Base-by-base conservation (phyloP, 2,797 vertebrate genomes). In the Sciurus carolinensis region DNA sequence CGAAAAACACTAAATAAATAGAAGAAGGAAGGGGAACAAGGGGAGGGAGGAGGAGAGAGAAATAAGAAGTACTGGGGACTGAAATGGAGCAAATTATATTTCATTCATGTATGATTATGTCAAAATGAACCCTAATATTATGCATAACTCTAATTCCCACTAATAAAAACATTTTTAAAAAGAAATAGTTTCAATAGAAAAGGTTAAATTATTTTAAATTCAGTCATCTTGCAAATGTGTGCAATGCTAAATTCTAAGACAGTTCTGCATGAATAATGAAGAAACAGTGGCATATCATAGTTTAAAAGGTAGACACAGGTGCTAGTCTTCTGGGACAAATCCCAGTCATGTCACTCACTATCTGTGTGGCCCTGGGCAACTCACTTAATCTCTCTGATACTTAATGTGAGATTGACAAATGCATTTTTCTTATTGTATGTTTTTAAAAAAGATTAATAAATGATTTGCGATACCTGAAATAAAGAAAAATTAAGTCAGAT, bases 401-500 rank as follows among this genome's bases (percentile, higher is more conserved):
- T 95, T 24, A 42, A 66, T 89, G 18, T 69, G 39, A 91, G 87
- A 85, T 13, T 1, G 0, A 50, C 12, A 66, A 3, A 20, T 62
- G 20, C 10, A 73, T 77, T 89, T 90, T 93, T 72, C 30, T 86
- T 66, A 73, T 85, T 90, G 84, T 90, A 28, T 33, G 10, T 44
- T 83, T 64, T 64, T 69, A 36, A 83, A 92, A 91, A 69, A 62
- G 42, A 88, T 81, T n/a, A 72, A 22, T 52, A 75, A 73, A 42
- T 86, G 28, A 89, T 57, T 2, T 47, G 5, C 64, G 57, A 87
- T 90, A 36, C 11, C 44, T 94, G 44, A 18, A 91, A 30, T 4
- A 91, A 26, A 89, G n/a, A 83, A 96, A 96, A 71, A 69, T 75
- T 82, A 62, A 81, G 18, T 75, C 36, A 79, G 20, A 44, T 69